phyloP scores from a whole-genome alignment of 2,888 invertebrate species.

The Xestia xanthographa region DNA sequence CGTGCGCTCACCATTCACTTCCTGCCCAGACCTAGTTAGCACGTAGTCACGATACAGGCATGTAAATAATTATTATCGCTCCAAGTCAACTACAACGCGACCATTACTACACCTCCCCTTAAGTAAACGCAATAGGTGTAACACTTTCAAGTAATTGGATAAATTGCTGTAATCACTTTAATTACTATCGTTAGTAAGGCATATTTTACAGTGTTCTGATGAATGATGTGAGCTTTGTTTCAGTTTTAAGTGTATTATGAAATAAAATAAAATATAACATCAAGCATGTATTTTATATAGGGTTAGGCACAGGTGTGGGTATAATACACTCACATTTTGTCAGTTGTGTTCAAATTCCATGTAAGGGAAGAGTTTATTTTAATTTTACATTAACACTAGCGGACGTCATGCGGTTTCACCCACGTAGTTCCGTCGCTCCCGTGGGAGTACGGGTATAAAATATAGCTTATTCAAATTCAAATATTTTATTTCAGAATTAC shows the following conservation, averaged over 20 bases:
- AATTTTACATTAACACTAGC: background rate
- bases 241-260: background rate
- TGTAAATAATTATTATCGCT: constrained; percentile 28
- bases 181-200: constrained; percentile 10
- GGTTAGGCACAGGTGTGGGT: background rate
- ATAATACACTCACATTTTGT: background rate
- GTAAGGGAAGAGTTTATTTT: background rate
- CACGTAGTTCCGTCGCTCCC: no score
- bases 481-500: no score
- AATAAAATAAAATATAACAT: background rate
- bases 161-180: constrained; percentile 20
- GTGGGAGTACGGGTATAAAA: no score
- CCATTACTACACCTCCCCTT: constrained; percentile 13
- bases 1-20: background rate
- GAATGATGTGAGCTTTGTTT: background rate
- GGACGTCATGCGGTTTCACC: no score
- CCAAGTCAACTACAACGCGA: constrained; percentile 26
- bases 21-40: constrained; percentile 1
- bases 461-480: no score
- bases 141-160: constrained; percentile 20
- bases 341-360: background rate
- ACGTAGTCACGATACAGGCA: constrained; percentile 2
- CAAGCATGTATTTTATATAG: background rate
- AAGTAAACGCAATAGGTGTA: background rate
- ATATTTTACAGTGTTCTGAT: background rate